A percentile compares a stretch with the other conserved stretches of the same genome.
Conservation (phyloP, 2,113 vertebrate genomes). For the Chionis minor region DNA sequence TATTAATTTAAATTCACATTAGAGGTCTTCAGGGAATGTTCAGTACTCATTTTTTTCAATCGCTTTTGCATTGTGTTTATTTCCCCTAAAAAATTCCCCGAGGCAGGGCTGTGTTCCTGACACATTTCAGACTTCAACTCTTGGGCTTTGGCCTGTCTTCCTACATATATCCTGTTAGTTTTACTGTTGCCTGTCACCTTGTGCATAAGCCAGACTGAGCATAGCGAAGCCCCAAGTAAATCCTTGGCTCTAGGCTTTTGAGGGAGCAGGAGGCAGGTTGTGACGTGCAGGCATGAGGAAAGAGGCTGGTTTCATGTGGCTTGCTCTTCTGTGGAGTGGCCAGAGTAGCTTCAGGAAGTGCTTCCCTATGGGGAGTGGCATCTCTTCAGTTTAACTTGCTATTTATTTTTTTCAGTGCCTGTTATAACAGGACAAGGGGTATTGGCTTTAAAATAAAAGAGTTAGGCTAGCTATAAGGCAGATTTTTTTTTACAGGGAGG, state of each 20-base stretch:
- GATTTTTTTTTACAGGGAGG: neutral
- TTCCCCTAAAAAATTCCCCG: neutral
- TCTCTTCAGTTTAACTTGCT: neutral
- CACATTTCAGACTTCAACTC: neutral
- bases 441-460: neutral
- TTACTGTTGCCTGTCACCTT: neutral
- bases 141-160: neutral
- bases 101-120: neutral
- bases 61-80: neutral
- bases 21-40: neutral
- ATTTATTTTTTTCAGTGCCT: neutral
- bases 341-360: neutral
- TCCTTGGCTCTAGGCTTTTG: neutral
- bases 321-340: neutral
- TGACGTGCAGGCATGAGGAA: neutral
- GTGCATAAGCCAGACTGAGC: neutral
- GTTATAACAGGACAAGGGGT: neutral
- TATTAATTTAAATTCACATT: conserved; percentile 22
- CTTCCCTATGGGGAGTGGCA: neutral
- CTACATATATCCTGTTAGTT: neutral
- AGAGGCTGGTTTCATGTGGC: neutral
- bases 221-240: neutral
- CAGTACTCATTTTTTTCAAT: neutral
- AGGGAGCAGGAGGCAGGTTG: neutral
- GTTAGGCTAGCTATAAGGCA: neutral